phyloP scores from a whole-genome alignment of 2,113 vertebrate species.

The Calidris pygmaea region DNA sequence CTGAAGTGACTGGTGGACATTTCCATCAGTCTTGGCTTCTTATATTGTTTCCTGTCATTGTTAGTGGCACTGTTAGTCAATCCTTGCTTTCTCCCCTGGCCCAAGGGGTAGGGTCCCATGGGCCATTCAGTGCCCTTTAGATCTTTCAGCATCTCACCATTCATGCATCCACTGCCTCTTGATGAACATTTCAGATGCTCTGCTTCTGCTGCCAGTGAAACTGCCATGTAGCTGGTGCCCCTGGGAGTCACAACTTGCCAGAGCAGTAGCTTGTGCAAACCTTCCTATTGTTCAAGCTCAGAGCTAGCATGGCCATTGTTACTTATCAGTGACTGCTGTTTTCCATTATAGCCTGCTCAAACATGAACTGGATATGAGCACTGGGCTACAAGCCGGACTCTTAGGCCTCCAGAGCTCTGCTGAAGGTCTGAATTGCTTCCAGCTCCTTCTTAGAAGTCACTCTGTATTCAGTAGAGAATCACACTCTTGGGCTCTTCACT shows the following conservation, averaged over 20 bases:
- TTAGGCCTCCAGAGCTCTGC: neutral
- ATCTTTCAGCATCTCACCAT: neutral
- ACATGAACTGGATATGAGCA: neutral
- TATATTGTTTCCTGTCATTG: neutral
- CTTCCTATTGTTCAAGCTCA: neutral
- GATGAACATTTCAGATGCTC: neutral
- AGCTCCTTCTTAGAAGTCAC: conserved; percentile 11
- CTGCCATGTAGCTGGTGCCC: neutral
- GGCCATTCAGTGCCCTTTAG: neutral
- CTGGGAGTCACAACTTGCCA: conserved; percentile 30
- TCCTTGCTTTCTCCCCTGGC: neutral
- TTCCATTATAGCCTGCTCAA: conserved; percentile 19
- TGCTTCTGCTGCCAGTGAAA: neutral
- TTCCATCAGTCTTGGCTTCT: neutral
- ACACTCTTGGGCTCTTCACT: neutral
- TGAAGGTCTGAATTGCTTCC: conserved; percentile 46
- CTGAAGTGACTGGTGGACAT: neutral
- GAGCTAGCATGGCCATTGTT: neutral
- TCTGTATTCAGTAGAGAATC: neutral
- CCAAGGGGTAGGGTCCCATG: neutral
- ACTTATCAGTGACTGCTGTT: conserved; percentile 48
- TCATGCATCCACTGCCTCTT: neutral
- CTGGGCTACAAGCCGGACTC: conserved; percentile 39
- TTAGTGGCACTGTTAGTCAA: too few species aligned
- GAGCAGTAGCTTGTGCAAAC: conserved; percentile 31